Percentiles rank a stretch among this genome's conserved stretches.
phyloP scores from a whole-genome alignment of 1,140 invertebrate species.

The Carposina sasakii region DNA sequence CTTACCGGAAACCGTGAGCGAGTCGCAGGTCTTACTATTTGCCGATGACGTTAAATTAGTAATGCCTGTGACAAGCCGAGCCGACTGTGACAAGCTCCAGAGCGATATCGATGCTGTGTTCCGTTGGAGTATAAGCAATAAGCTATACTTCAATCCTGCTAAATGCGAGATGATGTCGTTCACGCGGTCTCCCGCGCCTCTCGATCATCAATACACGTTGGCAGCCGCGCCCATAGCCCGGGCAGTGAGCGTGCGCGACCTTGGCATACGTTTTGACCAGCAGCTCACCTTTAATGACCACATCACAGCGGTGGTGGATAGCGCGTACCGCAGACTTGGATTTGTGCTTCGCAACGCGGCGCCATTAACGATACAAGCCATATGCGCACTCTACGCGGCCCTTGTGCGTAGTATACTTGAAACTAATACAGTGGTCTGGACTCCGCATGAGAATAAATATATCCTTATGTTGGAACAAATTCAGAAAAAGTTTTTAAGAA shows the following conservation, averaged over 20 bases:
- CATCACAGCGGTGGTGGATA: background rate
- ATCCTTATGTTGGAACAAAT: background rate
- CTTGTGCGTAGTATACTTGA: background rate
- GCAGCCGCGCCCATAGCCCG: background rate
- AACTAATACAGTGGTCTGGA: background rate
- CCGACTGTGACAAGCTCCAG: background rate
- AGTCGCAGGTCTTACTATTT: background rate
- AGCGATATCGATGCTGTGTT: background rate
- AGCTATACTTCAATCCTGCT: background rate
- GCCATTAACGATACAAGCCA: background rate
- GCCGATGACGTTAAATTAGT: background rate
- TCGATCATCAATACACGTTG: background rate
- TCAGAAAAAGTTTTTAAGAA: background rate
- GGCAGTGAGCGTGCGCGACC: background rate
- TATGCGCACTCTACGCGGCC: background rate
- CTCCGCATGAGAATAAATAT: background rate
- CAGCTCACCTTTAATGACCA: background rate
- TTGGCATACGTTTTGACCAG: background rate
- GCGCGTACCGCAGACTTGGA: background rate
- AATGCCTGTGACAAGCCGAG: background rate
- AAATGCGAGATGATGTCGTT: slow-evolving; percentile 1
- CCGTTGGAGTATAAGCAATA: background rate
- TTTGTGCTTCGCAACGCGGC: background rate
- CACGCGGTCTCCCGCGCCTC: background rate
- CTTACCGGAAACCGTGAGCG: background rate